Percentiles rank a stretch among this genome's conserved stretches.
Conservation (phyloP, 2,113 vertebrate species). For the Speoplatyrhinus poulsoni region DNA sequence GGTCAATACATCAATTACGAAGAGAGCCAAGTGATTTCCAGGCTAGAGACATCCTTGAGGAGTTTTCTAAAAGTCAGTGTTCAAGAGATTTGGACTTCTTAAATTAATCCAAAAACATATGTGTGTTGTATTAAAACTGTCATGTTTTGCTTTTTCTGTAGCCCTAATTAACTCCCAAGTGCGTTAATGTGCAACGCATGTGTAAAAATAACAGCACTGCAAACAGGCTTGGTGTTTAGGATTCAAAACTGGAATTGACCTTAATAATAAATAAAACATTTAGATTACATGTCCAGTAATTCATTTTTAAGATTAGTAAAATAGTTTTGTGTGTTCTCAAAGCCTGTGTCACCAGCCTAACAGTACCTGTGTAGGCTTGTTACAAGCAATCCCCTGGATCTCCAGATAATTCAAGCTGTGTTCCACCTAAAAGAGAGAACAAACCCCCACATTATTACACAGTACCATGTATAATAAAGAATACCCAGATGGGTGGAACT, state of each 20-base stretch:
- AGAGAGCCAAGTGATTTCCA: not conserved
- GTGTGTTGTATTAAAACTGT: no score
- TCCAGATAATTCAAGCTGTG: constrained; percentile 95
- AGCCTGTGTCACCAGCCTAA: not conserved
- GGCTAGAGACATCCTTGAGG: not conserved
- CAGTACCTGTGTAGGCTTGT: constrained; percentile 88
- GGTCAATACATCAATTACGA: constrained; percentile 11
- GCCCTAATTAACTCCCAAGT: no score
- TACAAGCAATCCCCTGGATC: constrained; percentile 91
- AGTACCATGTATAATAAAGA: not conserved
- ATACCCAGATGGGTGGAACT: no score
- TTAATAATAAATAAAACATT: no score
- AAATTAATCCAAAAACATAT: not conserved
- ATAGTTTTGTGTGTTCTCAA: not conserved
- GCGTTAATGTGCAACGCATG: no score
- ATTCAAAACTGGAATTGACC: no score
- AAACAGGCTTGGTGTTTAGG: no score
- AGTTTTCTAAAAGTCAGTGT: not conserved
- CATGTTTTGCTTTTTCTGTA: no score
- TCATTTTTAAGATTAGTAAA: not conserved
- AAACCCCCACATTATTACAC: not conserved
- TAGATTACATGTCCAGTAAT: not conserved
- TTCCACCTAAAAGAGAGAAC: constrained; percentile 82
- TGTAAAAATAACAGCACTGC: no score
- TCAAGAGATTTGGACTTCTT: not conserved